Conservation (phyloP, 2,888 invertebrate species). For the Tinea pellionella region DNA sequence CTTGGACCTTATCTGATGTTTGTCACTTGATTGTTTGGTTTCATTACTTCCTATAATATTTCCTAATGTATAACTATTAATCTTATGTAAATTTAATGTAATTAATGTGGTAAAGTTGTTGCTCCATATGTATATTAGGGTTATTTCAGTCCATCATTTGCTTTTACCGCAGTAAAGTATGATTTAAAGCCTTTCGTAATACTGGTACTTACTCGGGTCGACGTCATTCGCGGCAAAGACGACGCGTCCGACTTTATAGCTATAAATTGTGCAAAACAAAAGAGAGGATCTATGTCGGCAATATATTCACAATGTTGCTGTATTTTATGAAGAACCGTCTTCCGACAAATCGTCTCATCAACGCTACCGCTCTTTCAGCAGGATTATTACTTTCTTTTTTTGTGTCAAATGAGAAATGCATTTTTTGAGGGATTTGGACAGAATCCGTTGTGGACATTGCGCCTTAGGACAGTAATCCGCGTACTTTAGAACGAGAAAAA, state of each 20-base stretch:
- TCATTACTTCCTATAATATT: too few relatives aligned
- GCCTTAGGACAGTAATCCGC: constrained; percentile 5
- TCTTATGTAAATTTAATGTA: not conserved
- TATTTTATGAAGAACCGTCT: constrained; percentile 32
- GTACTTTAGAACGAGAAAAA: not conserved
- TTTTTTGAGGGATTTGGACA: constrained; percentile 17
- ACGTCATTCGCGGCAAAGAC: constrained; percentile 24
- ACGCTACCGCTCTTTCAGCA: constrained; percentile 21
- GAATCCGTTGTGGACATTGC: not conserved
- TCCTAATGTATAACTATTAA: not conserved
- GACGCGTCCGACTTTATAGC: constrained; percentile 24
- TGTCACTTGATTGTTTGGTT: too few relatives aligned
- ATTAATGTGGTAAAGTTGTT: constrained; percentile 3
- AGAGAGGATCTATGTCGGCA: constrained; percentile 29
- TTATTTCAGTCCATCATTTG: not conserved
- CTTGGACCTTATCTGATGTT: too few relatives aligned
- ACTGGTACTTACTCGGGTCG: constrained; percentile 18
- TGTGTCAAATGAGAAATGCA: constrained; percentile 19
- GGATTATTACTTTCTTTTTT: constrained; percentile 15
- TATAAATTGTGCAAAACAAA: constrained; percentile 46
- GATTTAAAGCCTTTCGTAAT: constrained; percentile 26
- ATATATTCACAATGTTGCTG: constrained; percentile 38
- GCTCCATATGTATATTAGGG: not conserved
- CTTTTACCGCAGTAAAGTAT: constrained; percentile 22
- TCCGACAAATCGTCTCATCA: constrained; percentile 38